phyloP scores from a whole-genome alignment of 2,797 vertebrate species.

The Bufotes viridis region DNA sequence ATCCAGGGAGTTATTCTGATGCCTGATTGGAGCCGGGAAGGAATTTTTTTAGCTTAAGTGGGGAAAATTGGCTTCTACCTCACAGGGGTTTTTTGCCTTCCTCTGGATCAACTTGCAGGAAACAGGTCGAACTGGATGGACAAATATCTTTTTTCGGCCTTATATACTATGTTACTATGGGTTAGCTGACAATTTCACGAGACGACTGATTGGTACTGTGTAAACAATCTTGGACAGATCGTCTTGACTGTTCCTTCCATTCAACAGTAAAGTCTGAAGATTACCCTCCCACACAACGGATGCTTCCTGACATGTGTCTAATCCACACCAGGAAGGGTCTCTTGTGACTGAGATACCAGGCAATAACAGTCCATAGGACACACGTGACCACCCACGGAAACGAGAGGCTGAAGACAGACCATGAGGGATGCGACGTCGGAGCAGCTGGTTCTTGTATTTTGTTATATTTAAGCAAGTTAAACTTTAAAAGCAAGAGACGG shows the following conservation, averaged over 20 bases:
- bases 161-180: no score
- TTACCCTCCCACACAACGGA: slow-evolving; percentile 13
- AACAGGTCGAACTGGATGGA: no score
- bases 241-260: not conserved
- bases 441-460: slow-evolving; percentile 34
- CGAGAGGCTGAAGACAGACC: not conserved
- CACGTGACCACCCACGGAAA: slow-evolving; percentile 12
- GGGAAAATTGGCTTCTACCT: no score
- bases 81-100: no score
- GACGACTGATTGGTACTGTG: not conserved
- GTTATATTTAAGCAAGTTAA: slow-evolving; percentile 21
- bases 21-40: no score
- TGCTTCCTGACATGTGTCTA: not conserved
- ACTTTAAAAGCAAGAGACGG: slow-evolving; percentile 16
- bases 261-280: not conserved
- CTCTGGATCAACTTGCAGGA: no score
- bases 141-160: no score
- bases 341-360: not conserved
- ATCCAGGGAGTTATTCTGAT: no score
- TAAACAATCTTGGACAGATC: not conserved
- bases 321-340: not conserved
- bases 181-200: not conserved
- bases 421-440: not conserved
- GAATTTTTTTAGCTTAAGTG: no score
- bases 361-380: slow-evolving; percentile 7